A percentile compares a stretch with the other conserved stretches of the same genome.
Evolutionary conservation across 2,113 vertebrate genomes (phyloP).

Genomic region (Megaleporinus macrocephalus): DNA sequence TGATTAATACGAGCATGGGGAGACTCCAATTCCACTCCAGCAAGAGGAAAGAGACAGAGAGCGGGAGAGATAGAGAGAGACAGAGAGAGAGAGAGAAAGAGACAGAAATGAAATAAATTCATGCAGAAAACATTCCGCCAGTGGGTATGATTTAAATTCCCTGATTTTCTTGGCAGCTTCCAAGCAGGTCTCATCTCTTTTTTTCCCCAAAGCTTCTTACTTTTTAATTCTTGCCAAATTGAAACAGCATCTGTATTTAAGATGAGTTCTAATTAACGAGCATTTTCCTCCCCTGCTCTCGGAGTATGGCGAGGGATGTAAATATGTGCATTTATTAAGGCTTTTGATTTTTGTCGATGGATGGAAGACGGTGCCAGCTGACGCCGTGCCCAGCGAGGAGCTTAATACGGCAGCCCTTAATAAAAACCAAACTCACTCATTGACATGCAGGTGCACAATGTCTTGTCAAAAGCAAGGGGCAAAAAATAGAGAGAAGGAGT

Average conservation of each 20-base stretch:
- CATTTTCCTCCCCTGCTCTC: conserved; percentile 50
- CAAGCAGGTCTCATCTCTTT: conserved; percentile 69
- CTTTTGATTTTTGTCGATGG: conserved; percentile 71
- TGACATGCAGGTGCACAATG: conserved; percentile 75
- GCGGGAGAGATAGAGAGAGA: background rate
- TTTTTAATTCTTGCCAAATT: conserved; percentile 73
- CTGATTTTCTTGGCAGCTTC: conserved; percentile 70
- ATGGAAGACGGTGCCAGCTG: conserved; percentile 72
- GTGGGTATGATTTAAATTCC: conserved; percentile 75
- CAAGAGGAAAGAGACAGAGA: conserved; percentile 5
- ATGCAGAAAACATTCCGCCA: conserved; percentile 75
- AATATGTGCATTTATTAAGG: conserved; percentile 75
- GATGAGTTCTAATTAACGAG: conserved; percentile 75
- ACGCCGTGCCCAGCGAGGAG: conserved; percentile 70
- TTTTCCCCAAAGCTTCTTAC: conserved; percentile 69
- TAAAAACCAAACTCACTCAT: conserved; percentile 63
- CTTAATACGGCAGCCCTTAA: conserved; percentile 73
- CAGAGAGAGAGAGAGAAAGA: background rate
- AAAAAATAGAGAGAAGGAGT: conserved; percentile 16
- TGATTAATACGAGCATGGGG: conserved; percentile 32
- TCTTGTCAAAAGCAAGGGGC: conserved; percentile 60
- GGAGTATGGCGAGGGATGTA: conserved; percentile 70
- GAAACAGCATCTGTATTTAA: conserved; percentile 75
- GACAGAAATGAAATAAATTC: conserved; percentile 60
- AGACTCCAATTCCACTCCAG: conserved; percentile 35